Evolutionary conservation across 2,797 vertebrate genomes (phyloP), one percentile per base, ranked within the genome.

Genomic region (Pempheris klunzingeri): DNA sequence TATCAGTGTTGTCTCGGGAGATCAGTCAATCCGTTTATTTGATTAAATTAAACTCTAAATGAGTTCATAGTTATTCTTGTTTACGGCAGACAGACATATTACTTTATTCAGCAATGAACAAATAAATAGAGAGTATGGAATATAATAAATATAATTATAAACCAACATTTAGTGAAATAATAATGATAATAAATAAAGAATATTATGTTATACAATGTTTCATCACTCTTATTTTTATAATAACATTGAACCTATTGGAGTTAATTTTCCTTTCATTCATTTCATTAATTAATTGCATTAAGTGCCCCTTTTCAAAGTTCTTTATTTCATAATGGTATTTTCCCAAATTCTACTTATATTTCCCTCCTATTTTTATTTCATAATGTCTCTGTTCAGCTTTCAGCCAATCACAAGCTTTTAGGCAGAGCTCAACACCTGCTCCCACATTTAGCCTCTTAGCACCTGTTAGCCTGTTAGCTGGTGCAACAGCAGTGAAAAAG

Each of bases 1-100:
- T 36, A 32, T 58, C 61, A 13, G 1, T 64, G 50, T 13, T 36
- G 24, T 36, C 13, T 50, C 5, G 12, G 8, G 50, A 34, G 30
- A 34, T 20, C 43, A 26, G 0, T 50, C 9, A 36, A 22, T 44
- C 2, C 14, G 8, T 41, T 58, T 63, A 0, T 22, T 34, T 32
- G 20, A 0, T 0, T 32, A 32, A 32, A 32, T 32, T 32, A 32
- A 32, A 4, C 18, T 57, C 2, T 43, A 17, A 38, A 26, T 58
- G 5, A 74, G 30, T 38, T 12, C 32, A 20, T 2, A 14, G n/a
- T n/a, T n/a, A n/a, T n/a, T n/a, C n/a, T n/a, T 8, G 20, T 28
- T n/a, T 34, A 47, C 13, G 46, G 53, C 18, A 54, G 44, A 60
- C 9, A 39, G 24, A 4, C 34, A 41, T 39, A 2, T 47, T 39